Base-by-base conservation (phyloP, 1,140 invertebrate genomes). In the Agrilus planipennis region DNA sequence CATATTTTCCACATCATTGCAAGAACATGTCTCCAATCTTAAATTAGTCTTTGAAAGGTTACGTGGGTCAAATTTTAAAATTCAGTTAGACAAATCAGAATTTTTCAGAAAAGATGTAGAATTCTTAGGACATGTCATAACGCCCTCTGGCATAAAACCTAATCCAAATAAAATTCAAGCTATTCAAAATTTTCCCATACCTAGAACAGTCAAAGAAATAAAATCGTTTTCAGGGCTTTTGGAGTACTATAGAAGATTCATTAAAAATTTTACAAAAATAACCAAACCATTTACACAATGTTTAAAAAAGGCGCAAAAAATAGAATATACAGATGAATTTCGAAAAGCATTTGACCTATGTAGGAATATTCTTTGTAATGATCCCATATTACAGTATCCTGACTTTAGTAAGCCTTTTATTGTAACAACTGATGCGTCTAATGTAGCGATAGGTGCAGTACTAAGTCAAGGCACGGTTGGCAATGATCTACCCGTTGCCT, bases 211-310 rank as follows among this genome's bases (percentile, higher is more conserved):
- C 4, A 34, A 6, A 5, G 5, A 34, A 34, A 16, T 34, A 9
- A 34, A 34, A 34, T 22, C 19, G 2, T 36, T 36, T 36, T 14
- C 23, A 7, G 34, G 34, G 20, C 18, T 36, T 36, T 6, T 2
- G 12, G 34, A 11, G 15, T 36, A 22, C n/a, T 36, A 36, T 15
- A 3, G 34, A 3, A 20, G 15, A 22, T 36, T 36, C 23, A 36
- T 36, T n/a, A 36, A 36, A 36, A n/a, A 36, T 36, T 36, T 36
- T 21, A 9, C 19, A 5, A 36, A 36, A 21, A 36, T 22, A 5
- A 4, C 19, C 7, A 36, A 21, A 21, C 34, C 34, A 5, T 12
- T 36, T 4, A 34, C 32, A 20, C 32, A n/a, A n/a, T 15, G 11
- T 4, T 18, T 34, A 17, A 9, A 34, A 10, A 34, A 34, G 15